Evolutionary conservation across 2,113 vertebrate species (phyloP).

Genomic region (Dermatemys mawii): DNA sequence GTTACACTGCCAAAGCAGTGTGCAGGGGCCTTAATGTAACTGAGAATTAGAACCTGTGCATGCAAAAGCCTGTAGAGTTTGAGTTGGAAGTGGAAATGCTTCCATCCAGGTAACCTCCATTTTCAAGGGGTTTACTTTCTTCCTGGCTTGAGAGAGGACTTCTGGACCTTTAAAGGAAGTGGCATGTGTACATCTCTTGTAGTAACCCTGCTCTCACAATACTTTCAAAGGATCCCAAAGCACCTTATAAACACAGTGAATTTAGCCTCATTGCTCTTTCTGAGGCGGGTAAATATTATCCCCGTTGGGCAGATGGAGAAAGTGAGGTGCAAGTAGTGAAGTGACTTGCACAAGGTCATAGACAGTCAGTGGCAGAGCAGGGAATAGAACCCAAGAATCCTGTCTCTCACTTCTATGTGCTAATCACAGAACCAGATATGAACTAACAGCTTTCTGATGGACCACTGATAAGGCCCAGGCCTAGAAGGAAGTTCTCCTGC

Average conservation of each 20-base stretch:
- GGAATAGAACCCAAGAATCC: not conserved
- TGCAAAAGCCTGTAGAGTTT: constrained; percentile 23
- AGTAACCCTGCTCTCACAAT: accelerated
- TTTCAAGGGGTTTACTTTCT: not conserved
- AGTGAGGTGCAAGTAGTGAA: not conserved
- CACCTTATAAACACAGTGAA: not conserved
- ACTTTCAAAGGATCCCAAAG: not conserved
- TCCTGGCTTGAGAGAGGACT: not conserved
- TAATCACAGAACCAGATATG: not conserved
- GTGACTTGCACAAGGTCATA: not conserved
- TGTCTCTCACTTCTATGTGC: not conserved
- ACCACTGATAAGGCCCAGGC: accelerated
- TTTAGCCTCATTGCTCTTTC: not conserved
- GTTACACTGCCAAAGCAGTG: not conserved
- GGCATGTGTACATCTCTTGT: accelerated
- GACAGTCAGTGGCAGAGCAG: not conserved
- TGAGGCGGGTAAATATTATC: not conserved
- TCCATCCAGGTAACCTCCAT: not conserved
- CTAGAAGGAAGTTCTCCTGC: not conserved
- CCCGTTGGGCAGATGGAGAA: not conserved
- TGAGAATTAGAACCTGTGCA: constrained; percentile 15
- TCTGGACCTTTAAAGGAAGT: not conserved
- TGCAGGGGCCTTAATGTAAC: constrained; percentile 20
- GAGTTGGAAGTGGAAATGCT: constrained; percentile 5
- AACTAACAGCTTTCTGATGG: accelerated